Evolutionary conservation across 2,113 vertebrate species (phyloP), one percentile per base, ranked within the genome.

Genomic region (Cyanistes caeruleus): DNA sequence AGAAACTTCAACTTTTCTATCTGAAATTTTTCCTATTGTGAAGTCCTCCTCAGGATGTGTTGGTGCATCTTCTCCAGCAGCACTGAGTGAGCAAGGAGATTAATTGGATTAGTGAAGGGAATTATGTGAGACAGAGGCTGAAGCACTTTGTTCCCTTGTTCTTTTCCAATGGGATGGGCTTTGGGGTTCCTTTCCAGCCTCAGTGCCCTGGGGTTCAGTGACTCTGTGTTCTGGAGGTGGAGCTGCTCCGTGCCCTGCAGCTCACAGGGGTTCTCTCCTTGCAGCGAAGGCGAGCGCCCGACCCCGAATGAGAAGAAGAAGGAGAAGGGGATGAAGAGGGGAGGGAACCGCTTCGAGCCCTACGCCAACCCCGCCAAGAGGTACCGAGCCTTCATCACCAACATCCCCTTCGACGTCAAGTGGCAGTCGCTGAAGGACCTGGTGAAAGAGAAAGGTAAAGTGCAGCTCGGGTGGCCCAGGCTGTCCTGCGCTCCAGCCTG

Each of bases 371-470:
- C 98, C 52, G 98, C 99, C 94, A 99, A 98, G 62, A 97, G 99
- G 98, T 99, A 99, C 97, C 96, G 99, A 23, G 99, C 99, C 76
- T 99, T 99, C 97, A 99, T 99, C 97, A 99, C 99, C 97, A 99
- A 99, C 98, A 99, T 99, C 92, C 99, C 99, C 1, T 99, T 99
- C 76, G 99, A 99, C 96, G 99, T 99, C 90, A 99, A 99, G 97
- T 99, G 99, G 99, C 99, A 99, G 97, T 98, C 99, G 30, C 99
- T 99, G 35, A 99, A 99, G 98, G 99, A 99, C 96, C 98, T 99
- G 91, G 99, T 99, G 97, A 99, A 99, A 98, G 99, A 99, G 96
- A 99, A 99, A 99, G 99, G 99, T 99, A 99, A 98, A 98, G 97
- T 97, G 76, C 69, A 74, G 41, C 94, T 92, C 89, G 85, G 82